Evolutionary conservation across 2,113 vertebrate genomes (phyloP).

Genomic region (Nannospalax galili): DNA sequence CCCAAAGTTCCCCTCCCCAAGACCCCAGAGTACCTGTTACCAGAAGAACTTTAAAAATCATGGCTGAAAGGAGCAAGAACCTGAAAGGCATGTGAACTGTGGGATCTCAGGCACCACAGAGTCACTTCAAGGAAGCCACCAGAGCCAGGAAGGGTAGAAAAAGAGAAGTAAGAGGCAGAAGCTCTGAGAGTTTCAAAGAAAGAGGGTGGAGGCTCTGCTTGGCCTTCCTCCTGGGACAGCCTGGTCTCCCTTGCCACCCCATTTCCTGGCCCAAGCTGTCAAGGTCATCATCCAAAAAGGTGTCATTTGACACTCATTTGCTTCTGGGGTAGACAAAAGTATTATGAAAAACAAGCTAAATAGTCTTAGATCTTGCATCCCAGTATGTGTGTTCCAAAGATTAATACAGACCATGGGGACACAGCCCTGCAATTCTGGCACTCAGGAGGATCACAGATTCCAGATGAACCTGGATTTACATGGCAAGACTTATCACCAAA

Average conservation of each 20-base stretch:
- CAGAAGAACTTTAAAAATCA: conserved; percentile 62
- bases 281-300: background rate
- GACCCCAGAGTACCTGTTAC: conserved; percentile 66
- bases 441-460: background rate
- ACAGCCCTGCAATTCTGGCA: too few relatives aligned
- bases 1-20: background rate
- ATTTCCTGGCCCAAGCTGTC: background rate
- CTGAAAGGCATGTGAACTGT: background rate
- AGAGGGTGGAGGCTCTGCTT: background rate
- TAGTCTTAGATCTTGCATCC: background rate
- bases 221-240: background rate
- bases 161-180: conserved; percentile 56
- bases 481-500: background rate
- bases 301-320: background rate
- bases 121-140: background rate
- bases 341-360: background rate
- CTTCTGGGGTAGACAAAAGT: background rate
- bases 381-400: background rate
- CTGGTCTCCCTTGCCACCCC: background rate
- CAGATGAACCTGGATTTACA: background rate
- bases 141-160: conserved; percentile 29
- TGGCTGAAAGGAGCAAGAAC: conserved; percentile 27
- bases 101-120: background rate
- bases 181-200: background rate
- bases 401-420: background rate